Evolutionary conservation across 2,888 invertebrate species (phyloP), one percentile per base, ranked within the genome.

Genomic region (Sinodicranocentrus sp.): DNA sequence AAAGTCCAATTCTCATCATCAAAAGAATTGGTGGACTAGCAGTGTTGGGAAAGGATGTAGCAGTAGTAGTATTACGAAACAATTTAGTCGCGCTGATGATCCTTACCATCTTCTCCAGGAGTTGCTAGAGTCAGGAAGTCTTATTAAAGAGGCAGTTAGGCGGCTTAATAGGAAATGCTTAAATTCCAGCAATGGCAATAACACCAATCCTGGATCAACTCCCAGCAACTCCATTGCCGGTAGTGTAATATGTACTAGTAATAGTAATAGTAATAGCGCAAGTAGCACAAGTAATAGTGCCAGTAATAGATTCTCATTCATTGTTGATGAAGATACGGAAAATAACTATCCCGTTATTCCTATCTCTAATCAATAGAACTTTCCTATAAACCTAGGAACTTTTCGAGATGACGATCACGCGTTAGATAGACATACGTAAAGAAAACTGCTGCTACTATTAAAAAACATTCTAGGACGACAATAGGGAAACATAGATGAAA

Each of bases 91-190:
- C 39, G 44, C 82, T n/a, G 82, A 85, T 44, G 85, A 85, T 33
- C 84, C 86, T 48, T 86, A 85, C 67, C 82, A 85, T 23, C 79
- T 86, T 26, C 82, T 86, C 17, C 86, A 86, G 59, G 86, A 86
- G 25, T 44, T 86, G n/a, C 33, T 86, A 8, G 75, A 85, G 67
- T 86, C 86, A 8, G 86, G 86, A n/a, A 84, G 78, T 71, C 82
- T 86, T 19, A 86, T 86, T 39, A 78, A 86, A 71, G 86, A 86
- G 52, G 86, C 86, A 21, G 86, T 86, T 21, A 77, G 84, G 59
- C 82, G 86, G 76, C 85, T 86, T 52, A 86, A 86, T 70, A 86
- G 84, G 59, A 86, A 86, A 82, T 86, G 86, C 76, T 82, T 84
- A 67, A 82, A 77, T 33, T 78, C 84, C 43, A 75, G 78, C 75